A percentile compares a stretch with the other conserved stretches of the same genome.
Conservation (phyloP, 2,888 invertebrate genomes). For the Aquatica leii region DNA sequence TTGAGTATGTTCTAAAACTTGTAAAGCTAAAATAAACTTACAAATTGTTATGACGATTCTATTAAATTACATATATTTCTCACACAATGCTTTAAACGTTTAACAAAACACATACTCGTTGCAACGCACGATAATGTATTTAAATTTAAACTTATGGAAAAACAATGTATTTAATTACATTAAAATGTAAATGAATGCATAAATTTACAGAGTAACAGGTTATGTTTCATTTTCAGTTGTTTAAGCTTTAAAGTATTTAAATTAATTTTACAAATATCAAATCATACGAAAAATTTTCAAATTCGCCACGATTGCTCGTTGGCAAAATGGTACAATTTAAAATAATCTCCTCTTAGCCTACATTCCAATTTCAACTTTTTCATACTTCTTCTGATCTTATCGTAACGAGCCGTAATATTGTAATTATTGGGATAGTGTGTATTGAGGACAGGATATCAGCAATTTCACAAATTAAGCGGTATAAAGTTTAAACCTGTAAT, state of each 20-base stretch:
- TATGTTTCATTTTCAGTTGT: background rate
- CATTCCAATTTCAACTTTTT: constrained; percentile 4
- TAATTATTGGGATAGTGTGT: background rate
- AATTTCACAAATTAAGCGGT: background rate
- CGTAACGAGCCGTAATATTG: background rate
- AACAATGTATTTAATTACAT: too few species aligned
- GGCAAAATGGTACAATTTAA: too few species aligned
- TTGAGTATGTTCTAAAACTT: too few species aligned
- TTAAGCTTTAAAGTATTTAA: too few species aligned
- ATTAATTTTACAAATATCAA: too few species aligned
- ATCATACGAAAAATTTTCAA: too few species aligned
- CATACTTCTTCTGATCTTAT: background rate
- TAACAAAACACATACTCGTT: background rate
- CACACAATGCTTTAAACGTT: too few species aligned
- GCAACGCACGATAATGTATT: background rate
- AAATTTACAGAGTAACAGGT: background rate
- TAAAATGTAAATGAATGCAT: constrained; percentile 3
- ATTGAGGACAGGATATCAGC: constrained; percentile 9
- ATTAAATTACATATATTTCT: too few species aligned
- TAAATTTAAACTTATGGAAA: too few species aligned
- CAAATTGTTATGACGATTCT: too few species aligned
- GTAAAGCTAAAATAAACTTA: too few species aligned
- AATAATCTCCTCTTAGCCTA: constrained; percentile 1
- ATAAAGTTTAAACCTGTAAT: background rate
- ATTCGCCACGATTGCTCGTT: too few species aligned